phyloP scores from a whole-genome alignment of 2,888 invertebrate species.

The Cosmia trapezina region DNA sequence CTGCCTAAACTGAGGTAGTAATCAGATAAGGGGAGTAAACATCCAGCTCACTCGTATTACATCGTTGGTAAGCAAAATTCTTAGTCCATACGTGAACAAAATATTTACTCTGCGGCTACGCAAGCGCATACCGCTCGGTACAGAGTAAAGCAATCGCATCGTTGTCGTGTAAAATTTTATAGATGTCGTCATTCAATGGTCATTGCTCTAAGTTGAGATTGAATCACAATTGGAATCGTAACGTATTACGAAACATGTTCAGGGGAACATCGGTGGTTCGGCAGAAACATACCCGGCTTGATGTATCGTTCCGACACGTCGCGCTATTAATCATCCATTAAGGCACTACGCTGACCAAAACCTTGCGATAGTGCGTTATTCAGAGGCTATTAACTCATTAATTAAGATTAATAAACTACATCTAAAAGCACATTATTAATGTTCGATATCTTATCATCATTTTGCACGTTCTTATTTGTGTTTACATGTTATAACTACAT shows the following conservation, averaged over 20 bases:
- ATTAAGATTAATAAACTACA: no score
- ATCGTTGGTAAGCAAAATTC: slow-evolving; percentile 64
- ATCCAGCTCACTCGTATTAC: slow-evolving; percentile 58
- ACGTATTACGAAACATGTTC: slow-evolving; percentile 67
- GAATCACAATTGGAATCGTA: slow-evolving; percentile 69
- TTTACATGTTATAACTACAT: no score
- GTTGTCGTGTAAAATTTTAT: slow-evolving; percentile 63
- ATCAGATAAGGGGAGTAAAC: slow-evolving; percentile 71
- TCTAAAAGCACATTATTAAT: no score
- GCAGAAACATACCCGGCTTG: slow-evolving; percentile 63
- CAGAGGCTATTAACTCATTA: no score
- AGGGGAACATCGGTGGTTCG: slow-evolving; percentile 58
- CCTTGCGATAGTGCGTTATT: no score
- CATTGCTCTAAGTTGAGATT: slow-evolving; percentile 68
- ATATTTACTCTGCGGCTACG: slow-evolving; percentile 60
- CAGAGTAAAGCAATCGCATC: slow-evolving; percentile 47
- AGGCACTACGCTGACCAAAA: no score
- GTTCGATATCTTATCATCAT: no score
- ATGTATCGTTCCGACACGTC: slow-evolving; percentile 67
- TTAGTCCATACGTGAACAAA: slow-evolving; percentile 59
- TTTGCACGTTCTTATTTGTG: no score
- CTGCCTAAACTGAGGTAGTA: slow-evolving; percentile 63
- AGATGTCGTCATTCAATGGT: slow-evolving; percentile 70
- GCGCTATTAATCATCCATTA: slow-evolving; percentile 75
- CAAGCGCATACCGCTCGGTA: slow-evolving; percentile 40